Percentiles rank a stretch among this genome's conserved stretches.
Evolutionary conservation across 2,888 invertebrate genomes (phyloP).

Genomic region (Auanema freiburgensis): DNA sequence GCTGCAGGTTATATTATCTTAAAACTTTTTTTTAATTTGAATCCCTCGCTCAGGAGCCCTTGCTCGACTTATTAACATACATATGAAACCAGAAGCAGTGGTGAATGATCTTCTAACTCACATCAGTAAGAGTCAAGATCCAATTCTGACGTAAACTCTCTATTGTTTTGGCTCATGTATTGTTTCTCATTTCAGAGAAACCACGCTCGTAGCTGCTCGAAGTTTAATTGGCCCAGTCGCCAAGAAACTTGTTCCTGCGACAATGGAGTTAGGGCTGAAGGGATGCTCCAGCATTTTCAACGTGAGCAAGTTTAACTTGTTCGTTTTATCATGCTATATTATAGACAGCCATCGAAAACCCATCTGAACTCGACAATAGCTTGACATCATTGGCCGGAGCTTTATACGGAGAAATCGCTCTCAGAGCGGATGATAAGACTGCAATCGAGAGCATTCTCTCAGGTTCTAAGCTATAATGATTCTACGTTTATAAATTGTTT

Average conservation of each 20-base stretch:
- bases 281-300: background rate
- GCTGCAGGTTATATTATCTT: slow-evolving; percentile 32
- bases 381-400: slow-evolving; percentile 38
- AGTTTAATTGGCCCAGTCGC: slow-evolving; percentile 85
- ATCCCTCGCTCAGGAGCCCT: slow-evolving; percentile 24
- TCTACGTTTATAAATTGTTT: background rate
- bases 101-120: slow-evolving; percentile 87
- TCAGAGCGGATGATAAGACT: slow-evolving; percentile 25
- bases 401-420: slow-evolving; percentile 42
- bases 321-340: background rate
- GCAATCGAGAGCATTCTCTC: slow-evolving; percentile 23
- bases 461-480: slow-evolving; percentile 13
- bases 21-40: background rate
- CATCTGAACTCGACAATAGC: slow-evolving; percentile 28
- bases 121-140: slow-evolving; percentile 80
- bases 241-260: slow-evolving; percentile 66
- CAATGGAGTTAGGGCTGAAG: slow-evolving; percentile 25
- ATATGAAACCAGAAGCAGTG: slow-evolving; percentile 89
- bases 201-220: slow-evolving; percentile 85
- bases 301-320: background rate
- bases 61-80: slow-evolving; percentile 71
- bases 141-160: slow-evolving; percentile 72
- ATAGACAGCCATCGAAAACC: slow-evolving; percentile 12
- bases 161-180: background rate
- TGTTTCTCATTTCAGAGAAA: slow-evolving; percentile 74